Evolutionary conservation across 2,888 invertebrate genomes (phyloP), one percentile per base, ranked within the genome.

Genomic region (Cryptosula pallasiana): DNA sequence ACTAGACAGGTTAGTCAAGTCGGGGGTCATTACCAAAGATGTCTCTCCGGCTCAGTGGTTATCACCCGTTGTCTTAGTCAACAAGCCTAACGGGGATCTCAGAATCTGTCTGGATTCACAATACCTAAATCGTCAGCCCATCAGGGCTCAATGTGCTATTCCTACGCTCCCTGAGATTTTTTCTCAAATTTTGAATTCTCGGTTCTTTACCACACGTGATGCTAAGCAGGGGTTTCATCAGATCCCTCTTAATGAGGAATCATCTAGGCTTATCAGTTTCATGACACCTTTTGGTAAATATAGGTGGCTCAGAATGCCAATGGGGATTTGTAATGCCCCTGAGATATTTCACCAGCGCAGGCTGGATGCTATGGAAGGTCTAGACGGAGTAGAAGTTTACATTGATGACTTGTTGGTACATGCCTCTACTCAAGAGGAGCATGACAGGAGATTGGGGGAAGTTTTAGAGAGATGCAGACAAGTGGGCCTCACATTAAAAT

Each of bases 401-500:
- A 63, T 63, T 5, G 32, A 63, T 63, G 63, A 63, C n/a, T 9
- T 63, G 27, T 63, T 63, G 34, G n/a, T n/a, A 27, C 63, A 63
- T 63, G 63, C 63, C 9, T 5, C 27, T 9, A 32, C 63, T n/a
- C 25, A 13, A 32, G 32, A 32, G n/a, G 63, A 63, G 34, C 63
- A 63, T 63, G 32, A 27, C 32, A 63, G 63, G 63, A 3, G 63
- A 25, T 32, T 34, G 63, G 34, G 27, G 2, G 9, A 27, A n/a
- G n/a, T n/a, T n/a, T n/a, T n/a, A n/a, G n/a, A n/a, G n/a, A n/a
- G n/a, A n/a, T n/a, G n/a, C n/a, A n/a, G n/a, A n/a, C n/a, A n/a
- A n/a, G n/a, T n/a, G n/a, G n/a, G n/a, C n/a, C n/a, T n/a, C n/a
- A n/a, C n/a, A n/a, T n/a, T n/a, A n/a, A n/a, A n/a, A n/a, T n/a